Evolutionary conservation across 2,797 vertebrate genomes (phyloP), one percentile per base, ranked within the genome.

Genomic region (Myioborus melanocephalus): DNA sequence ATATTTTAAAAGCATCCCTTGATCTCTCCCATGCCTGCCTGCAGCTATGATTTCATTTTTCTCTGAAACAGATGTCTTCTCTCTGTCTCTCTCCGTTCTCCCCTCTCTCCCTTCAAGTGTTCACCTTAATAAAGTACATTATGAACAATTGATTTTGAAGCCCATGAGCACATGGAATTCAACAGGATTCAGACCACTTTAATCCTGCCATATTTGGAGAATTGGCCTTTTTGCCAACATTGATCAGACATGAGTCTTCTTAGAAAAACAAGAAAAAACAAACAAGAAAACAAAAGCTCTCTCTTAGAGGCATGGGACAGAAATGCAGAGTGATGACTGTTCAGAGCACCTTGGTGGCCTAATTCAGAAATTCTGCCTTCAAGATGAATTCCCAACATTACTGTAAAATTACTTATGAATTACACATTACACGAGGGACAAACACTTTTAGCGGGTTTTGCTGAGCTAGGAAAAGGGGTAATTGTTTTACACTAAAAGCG

Each of bases 1-100:
- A 96, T 96, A 94, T 95, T 96, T 95, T 94, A 90, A 96, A 97
- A 96, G 91, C 93, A 91, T 93, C 72, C 88, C 92, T 94, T 93
- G 71, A 94, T 96, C 94, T 94, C 68, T 63, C 34, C 50, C 49
- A 41, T 68, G 64, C 76, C 83, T 93, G 71, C 55, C 50, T 87
- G 79, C 70, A 89, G 79, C 60, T 87, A 50, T 55, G 46, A 52
- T 96, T 96, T 95, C 52, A 47, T 93, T 91, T 88, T 0, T 3
- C 43, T 59, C 35, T 78, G 65, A 78, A 93, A 84, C 75, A 91
- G 44, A 89, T 92, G 78, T 89, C 87, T 73, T 73, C 35, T 70
- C 72, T 77, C 32, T 55, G 28, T 61, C 71, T 75, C 16, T 57
- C 57, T 32, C 44, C 16, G 22, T 79, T 72, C 27, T 87, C 8